phyloP scores from a whole-genome alignment of 2,113 vertebrate species.

The Axis porcinus region DNA sequence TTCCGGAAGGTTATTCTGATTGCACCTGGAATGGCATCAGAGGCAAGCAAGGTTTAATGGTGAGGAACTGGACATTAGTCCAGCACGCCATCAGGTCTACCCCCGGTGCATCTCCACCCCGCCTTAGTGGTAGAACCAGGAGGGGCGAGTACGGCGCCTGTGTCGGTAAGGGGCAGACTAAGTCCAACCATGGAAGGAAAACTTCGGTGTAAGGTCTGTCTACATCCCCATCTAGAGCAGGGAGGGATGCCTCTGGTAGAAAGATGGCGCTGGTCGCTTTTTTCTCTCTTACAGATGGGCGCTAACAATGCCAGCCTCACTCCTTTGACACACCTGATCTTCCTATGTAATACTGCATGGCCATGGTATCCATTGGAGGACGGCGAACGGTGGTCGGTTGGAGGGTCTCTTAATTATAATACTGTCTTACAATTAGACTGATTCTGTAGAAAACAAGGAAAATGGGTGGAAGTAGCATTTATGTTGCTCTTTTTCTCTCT shows the following conservation, averaged over 20 bases:
- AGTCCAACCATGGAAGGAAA: neutral
- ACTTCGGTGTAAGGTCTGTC: neutral
- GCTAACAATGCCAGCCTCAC: neutral
- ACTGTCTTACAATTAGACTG: neutral
- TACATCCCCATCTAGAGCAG: neutral
- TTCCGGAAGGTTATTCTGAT: neutral
- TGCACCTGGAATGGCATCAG: neutral
- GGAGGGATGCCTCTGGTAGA: neutral
- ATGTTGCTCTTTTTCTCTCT: neutral
- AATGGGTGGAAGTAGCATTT: neutral
- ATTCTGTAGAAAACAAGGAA: neutral
- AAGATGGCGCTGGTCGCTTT: neutral
- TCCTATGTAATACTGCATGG: neutral
- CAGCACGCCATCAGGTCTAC: neutral
- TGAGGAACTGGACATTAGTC: neutral
- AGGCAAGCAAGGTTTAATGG: neutral
- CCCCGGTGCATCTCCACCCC: neutral
- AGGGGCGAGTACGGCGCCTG: accelerated
- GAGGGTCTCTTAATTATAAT: neutral
- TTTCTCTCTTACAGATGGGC: no score
- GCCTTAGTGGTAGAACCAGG: neutral
- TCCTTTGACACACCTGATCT: neutral
- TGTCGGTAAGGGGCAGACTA: accelerated
- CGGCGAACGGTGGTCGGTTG: accelerated
- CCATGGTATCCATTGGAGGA: neutral